A percentile compares a stretch with the other conserved stretches of the same genome.
phyloP scores from a whole-genome alignment of 2,888 invertebrate genomes.

The Coelinius sp. region DNA sequence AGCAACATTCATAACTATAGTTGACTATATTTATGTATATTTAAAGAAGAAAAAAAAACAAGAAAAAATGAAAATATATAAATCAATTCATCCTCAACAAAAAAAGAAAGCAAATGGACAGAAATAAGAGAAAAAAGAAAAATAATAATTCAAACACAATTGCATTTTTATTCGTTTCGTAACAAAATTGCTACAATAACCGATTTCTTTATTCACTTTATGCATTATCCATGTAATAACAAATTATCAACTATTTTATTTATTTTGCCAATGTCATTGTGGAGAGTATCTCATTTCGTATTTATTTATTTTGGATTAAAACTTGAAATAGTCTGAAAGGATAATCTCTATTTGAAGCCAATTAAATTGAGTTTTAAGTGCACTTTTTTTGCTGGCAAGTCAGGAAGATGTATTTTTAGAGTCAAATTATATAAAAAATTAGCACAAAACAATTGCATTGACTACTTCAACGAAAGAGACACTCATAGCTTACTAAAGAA shows the following conservation, averaged over 20 bases:
- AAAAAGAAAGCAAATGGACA: not conserved
- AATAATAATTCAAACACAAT: conserved; percentile 38
- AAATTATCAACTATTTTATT: conserved; percentile 26
- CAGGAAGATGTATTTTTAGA: not conserved
- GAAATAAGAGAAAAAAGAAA: conserved; percentile 25
- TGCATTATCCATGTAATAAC: conserved; percentile 20
- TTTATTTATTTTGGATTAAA: conserved; percentile 37
- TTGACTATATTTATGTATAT: conserved; percentile 66
- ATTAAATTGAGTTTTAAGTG: conserved; percentile 29
- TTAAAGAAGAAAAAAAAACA: conserved; percentile 52
- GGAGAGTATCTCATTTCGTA: conserved; percentile 17
- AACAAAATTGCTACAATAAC: conserved; percentile 46
- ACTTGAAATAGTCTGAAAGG: conserved; percentile 6
- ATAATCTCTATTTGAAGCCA: conserved; percentile 41
- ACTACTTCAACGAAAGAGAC: conserved; percentile 15
- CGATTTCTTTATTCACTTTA: conserved; percentile 20
- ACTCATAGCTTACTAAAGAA: conserved; percentile 9
- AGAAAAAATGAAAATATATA: conserved; percentile 53
- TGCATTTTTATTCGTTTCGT: conserved; percentile 42
- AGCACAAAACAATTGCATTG: conserved; percentile 1
- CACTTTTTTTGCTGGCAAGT: conserved; percentile 26
- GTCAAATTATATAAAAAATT: not conserved
- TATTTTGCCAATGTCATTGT: not conserved
- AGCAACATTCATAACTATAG: conserved; percentile 59
- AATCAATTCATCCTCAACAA: conserved; percentile 46